These are phyloP conservation scores for Cuculus canorus DNA, from an alignment of 2,797 vertebrate genomes.

Conservation along the genomic window DNA sequence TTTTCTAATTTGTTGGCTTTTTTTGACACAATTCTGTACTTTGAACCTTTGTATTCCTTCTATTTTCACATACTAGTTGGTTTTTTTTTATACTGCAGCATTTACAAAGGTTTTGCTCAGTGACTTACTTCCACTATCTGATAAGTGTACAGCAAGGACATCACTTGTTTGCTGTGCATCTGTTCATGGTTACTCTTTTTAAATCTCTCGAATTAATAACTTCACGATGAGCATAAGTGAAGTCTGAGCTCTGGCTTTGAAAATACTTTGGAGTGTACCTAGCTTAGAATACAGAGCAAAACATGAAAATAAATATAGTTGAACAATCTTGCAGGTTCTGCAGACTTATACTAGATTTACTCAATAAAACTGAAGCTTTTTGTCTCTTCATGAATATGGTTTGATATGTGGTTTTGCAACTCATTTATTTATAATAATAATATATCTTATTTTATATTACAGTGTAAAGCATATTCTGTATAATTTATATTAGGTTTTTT, in stretches of 20 bases:
- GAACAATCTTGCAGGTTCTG: background rate
- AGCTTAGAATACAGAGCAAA: background rate
- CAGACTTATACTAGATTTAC: background rate
- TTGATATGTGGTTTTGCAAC: background rate
- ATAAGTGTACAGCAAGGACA: background rate
- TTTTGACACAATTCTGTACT: background rate
- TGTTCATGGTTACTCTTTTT: background rate
- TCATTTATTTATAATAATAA: background rate
- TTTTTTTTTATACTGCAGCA: background rate
- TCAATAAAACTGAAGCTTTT: background rate
- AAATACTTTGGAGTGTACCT: background rate
- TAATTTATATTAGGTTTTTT: background rate
- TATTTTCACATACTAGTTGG: background rate
- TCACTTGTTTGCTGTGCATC: background rate
- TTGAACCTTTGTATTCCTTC: background rate
- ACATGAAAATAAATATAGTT: background rate
- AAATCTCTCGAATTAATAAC: background rate
- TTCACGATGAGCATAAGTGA: background rate
- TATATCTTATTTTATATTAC: background rate
- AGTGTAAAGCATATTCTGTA: no score
- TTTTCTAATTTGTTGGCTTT: fast-evolving
- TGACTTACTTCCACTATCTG: background rate
- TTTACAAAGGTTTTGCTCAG: background rate
- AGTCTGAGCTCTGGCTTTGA: background rate
- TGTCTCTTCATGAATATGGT: background rate